Conservation (phyloP, 2,888 invertebrate genomes). For the Scrobipalpa atriplicella region DNA sequence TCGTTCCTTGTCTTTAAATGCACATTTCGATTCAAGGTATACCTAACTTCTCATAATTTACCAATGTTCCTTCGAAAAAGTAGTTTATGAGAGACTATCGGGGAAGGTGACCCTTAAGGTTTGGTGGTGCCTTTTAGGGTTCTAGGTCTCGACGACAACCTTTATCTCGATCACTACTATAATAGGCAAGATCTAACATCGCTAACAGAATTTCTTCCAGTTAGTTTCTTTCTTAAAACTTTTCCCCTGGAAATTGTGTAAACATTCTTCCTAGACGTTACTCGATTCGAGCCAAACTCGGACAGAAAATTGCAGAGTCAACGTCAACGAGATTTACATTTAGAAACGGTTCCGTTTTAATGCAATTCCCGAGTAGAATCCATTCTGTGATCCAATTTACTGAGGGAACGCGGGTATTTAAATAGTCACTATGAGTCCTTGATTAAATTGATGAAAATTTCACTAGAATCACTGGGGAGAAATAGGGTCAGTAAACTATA, state of each 20-base stretch:
- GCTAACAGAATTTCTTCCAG: not conserved
- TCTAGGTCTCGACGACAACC: too few species aligned
- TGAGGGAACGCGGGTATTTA: not conserved
- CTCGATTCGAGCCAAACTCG: not conserved
- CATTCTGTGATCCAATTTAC: conserved; percentile 16
- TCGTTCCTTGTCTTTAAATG: too few species aligned
- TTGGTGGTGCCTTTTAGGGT: too few species aligned
- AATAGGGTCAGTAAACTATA: not conserved
- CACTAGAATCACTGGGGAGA: not conserved
- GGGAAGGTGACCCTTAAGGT: too few species aligned
- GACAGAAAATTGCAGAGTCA: conserved; percentile 15
- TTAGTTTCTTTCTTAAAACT: too few species aligned
- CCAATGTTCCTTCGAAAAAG: too few species aligned
- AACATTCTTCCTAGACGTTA: not conserved
- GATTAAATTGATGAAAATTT: not conserved
- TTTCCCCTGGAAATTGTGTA: too few species aligned
- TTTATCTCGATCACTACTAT: too few species aligned
- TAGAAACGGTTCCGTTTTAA: conserved; percentile 18
- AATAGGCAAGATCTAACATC: too few species aligned
- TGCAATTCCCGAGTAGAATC: conserved; percentile 19
- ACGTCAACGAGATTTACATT: conserved; percentile 16
- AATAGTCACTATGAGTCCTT: not conserved
- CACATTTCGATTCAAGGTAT: too few species aligned
- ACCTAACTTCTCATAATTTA: too few species aligned
- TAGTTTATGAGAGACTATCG: too few species aligned